Conservation (phyloP, 2,113 vertebrate genomes). For the Halcyon malimbica region DNA sequence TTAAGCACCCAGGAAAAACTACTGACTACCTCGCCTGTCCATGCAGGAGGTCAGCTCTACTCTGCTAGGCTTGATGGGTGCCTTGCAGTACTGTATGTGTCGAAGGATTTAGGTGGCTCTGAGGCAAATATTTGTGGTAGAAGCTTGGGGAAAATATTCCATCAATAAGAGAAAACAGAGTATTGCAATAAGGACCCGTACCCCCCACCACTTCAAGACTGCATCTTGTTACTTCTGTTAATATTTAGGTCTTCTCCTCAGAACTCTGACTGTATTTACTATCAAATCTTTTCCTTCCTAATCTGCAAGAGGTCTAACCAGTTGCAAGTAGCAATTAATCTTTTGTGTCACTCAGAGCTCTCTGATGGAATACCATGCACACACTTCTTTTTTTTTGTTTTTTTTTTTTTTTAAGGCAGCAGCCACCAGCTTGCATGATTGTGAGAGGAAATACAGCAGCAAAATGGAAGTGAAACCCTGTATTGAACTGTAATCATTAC, state of each 20-base stretch:
- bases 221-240: background rate
- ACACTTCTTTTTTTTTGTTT: background rate
- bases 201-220: background rate
- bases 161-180: background rate
- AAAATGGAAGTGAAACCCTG: background rate
- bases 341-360: background rate
- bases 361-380: background rate
- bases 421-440: background rate
- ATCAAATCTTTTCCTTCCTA: background rate
- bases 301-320: background rate
- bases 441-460: background rate
- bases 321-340: background rate
- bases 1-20: background rate
- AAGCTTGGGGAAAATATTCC: background rate
- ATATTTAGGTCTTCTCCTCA: background rate
- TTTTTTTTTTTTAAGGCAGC: background rate
- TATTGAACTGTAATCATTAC: background rate
- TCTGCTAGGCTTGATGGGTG: background rate
- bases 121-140: background rate
- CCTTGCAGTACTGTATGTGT: fast-evolving
- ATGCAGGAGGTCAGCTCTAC: background rate
- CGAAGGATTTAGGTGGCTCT: background rate
- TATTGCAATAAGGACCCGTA: background rate
- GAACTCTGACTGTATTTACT: background rate
- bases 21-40: background rate